A percentile compares a stretch with the other conserved stretches of the same genome.
phyloP scores from a whole-genome alignment of 2,797 vertebrate species.

The Gadopsis bispinosus region DNA sequence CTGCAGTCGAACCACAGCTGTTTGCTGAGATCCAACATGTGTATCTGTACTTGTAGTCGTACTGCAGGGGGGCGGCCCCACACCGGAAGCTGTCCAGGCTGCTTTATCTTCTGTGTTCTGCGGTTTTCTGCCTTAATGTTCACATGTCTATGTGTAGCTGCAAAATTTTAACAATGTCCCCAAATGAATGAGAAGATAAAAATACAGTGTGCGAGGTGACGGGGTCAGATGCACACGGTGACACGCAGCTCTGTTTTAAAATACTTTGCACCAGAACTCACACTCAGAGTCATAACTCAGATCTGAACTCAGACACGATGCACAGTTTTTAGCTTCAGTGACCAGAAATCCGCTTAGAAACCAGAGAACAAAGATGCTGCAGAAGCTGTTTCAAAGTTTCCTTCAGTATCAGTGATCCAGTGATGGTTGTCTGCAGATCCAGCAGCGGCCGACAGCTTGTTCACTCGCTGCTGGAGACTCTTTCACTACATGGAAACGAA shows the following conservation, averaged over 20 bases:
- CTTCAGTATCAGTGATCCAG: background rate
- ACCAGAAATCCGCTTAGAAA: background rate
- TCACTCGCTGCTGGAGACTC: background rate
- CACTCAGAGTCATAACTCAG: background rate
- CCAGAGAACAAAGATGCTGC: background rate
- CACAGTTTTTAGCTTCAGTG: background rate
- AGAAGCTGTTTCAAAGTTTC: background rate
- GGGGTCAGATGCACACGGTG: background rate
- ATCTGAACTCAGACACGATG: background rate
- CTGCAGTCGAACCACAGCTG: slow-evolving; percentile 9
- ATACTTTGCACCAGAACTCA: background rate
- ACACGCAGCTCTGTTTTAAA: too few relatives aligned
- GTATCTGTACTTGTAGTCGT: background rate
- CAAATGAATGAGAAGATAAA: too few relatives aligned
- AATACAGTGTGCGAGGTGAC: background rate
- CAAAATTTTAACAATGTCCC: background rate
- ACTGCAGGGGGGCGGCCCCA: too few relatives aligned
- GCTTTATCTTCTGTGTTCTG: too few relatives aligned
- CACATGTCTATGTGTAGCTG: background rate
- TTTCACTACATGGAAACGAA: too few relatives aligned
- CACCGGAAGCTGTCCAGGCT: too few relatives aligned
- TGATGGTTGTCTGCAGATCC: background rate
- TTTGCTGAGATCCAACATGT: background rate
- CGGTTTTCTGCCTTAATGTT: too few relatives aligned
- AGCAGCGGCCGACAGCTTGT: background rate